Evolutionary conservation across 2,888 invertebrate species (phyloP), one percentile per base, ranked within the genome.

Genomic region (Ichneumoninae sp.): DNA sequence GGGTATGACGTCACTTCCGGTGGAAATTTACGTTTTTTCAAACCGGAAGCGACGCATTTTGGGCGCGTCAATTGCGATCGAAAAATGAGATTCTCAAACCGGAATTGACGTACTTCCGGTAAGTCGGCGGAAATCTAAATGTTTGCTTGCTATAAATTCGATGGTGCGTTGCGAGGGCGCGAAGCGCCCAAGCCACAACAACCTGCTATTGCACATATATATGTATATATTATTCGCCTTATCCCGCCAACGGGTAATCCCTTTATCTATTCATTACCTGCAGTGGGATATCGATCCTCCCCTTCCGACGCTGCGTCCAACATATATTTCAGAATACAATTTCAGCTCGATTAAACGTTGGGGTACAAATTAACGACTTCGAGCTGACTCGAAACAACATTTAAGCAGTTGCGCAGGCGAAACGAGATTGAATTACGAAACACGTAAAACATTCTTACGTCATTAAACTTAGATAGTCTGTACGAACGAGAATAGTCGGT

Each of bases 301-400:
- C 93, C 93, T 80, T 93, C 93, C 86, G 91, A 90, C 84, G 93
- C 93, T 93, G 93, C 93, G 93, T 93, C 93, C 93, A 91, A 91
- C 86, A 89, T 82, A 76, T 22, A 78, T 78, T 62, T 16, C 3
- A 60, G 44, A 52, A 54, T 40, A 77, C 10, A 65, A 54, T 57
- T 47, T 50, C 30, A 76, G 62, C 72, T 52, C 33, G 26, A 76
- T 76, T 80, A 65, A 26, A 52, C 54, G 40, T 68, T 30, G 50
- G 16, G n/a, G 22, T 22, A 16, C 16, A 36, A 54, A 54, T 68
- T 66, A 77, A 68, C 62, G 62, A 44, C 16, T 57, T 26, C 44
- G 19, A 71, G 16, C 16, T 19, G 40, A 26, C 62, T 33, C 62
- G 62, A 62, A 62, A 4, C 3, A 62, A 62, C 62, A 30, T 10